phyloP scores from a whole-genome alignment of 2,797 vertebrate genomes.

The Tinamus major region DNA sequence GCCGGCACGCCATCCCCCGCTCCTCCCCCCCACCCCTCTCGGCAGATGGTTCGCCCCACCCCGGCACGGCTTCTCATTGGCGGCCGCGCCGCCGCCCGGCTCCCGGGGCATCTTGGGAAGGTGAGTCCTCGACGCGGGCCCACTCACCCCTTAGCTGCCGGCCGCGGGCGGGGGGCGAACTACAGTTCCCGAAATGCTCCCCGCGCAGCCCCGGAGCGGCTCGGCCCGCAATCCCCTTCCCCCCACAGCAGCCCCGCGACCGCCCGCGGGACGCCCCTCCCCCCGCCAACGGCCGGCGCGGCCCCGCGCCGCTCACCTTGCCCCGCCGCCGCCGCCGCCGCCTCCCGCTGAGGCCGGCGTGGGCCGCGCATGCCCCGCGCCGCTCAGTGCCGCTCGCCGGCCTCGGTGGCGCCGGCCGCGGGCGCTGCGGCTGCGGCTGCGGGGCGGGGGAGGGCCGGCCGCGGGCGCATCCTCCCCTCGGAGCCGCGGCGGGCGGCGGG shows the following conservation, averaged over 20 bases:
- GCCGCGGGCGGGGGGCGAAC: background rate
- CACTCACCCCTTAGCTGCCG: background rate
- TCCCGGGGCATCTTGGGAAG: background rate
- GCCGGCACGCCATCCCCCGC: background rate
- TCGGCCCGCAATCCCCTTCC: background rate
- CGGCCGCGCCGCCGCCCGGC: background rate
- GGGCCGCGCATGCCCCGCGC: slow-evolving; percentile 3
- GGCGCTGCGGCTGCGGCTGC: slow-evolving; percentile 14
- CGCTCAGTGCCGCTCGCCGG: slow-evolving; percentile 5
- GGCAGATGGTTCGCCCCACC: slow-evolving; percentile 53
- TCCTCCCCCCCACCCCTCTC: background rate
- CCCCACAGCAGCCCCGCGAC: no score
- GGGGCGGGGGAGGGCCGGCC: slow-evolving; percentile 7
- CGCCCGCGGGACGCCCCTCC: background rate
- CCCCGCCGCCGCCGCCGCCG: background rate
- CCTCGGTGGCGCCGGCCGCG: slow-evolving; percentile 9
- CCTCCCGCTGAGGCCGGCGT: background rate
- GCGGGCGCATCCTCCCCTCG: slow-evolving; percentile 33
- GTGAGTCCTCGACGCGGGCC: background rate
- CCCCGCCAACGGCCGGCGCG: no score
- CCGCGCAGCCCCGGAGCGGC: background rate
- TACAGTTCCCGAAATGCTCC: background rate
- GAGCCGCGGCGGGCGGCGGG: slow-evolving; percentile 49
- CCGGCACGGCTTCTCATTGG: slow-evolving; percentile 10
- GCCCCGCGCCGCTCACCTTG: background rate